Evolutionary conservation across 1,140 invertebrate species (phyloP), one percentile per base, ranked within the genome.

Genomic region (Hylyphantes graminicola): DNA sequence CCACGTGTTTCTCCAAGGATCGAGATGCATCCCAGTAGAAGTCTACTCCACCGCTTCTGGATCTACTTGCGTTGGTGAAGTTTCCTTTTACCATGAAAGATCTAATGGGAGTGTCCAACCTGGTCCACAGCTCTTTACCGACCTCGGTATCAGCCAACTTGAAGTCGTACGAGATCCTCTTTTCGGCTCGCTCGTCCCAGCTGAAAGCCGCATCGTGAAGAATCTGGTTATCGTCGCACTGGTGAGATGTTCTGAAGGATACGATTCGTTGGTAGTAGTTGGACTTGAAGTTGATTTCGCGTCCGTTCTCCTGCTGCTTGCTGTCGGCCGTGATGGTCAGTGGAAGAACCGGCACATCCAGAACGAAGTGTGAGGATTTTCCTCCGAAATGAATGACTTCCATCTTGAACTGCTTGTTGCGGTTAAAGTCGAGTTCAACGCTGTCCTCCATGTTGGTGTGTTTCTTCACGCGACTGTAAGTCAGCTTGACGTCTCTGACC

Each of bases 1-100:
- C 87, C 11, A 89, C 70, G 19, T 79, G 74, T 75, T 88, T 89
- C 21, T 65, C 85, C 5, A 74, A 48, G 74, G 88, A 87, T 35
- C 84, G 55, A 17, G 72, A 55, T 11, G 87, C 87, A 83, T 89
- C 88, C 89, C 89, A 89, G 65, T 86, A 87, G 48, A 89, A 82
- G 13, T 87, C 83, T 57, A 67, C 48, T 50, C 75, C 77, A 15
- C 67, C 68, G 19, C 53, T 67, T 2, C 51, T 48, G 21, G 63
- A 54, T 19, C 75, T 57, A 51, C 5, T 55, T 12, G 67, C 48
- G 21, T 53, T 12, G 8, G 70, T 75, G 15, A 64, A 68, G 17
- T 82, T 78, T 35, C 76, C 75, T 72, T 85, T 81, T 9, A 87
- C 13, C 73, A 87, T 78, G 17, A 89, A 72, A 9, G 88, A 88